phyloP scores from a whole-genome alignment of 2,113 vertebrate genomes.

The Megaceryle maxima region DNA sequence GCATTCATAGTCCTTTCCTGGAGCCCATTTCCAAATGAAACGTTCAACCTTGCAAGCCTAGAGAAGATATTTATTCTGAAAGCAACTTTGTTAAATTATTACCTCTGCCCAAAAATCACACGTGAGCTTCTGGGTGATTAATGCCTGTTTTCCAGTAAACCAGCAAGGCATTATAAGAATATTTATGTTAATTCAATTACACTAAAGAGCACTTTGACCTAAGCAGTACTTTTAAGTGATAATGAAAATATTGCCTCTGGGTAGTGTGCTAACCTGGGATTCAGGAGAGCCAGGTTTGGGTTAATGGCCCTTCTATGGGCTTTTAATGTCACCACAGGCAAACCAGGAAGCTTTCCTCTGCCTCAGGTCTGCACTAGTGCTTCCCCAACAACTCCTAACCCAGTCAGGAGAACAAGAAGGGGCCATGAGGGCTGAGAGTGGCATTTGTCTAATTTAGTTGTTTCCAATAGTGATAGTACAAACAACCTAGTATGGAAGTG shows the following conservation, averaged over 20 bases:
- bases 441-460: neutral
- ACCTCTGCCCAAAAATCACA: neutral
- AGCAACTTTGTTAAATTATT: neutral
- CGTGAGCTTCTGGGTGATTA: neutral
- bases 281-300: neutral
- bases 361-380: neutral
- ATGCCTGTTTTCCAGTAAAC: neutral
- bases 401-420: neutral
- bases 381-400: neutral
- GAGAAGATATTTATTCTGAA: neutral
- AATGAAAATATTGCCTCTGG: neutral
- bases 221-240: neutral
- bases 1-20: neutral
- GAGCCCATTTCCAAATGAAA: neutral
- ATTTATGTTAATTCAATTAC: neutral
- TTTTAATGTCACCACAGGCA: neutral
- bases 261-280: neutral
- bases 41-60: neutral
- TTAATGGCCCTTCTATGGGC: neutral
- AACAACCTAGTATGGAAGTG: neutral
- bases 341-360: neutral
- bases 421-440: accelerated
- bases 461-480: neutral
- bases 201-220: neutral
- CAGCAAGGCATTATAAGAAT: neutral